Conservation (phyloP, 2,888 invertebrate genomes). For the Drosophila putrida region DNA sequence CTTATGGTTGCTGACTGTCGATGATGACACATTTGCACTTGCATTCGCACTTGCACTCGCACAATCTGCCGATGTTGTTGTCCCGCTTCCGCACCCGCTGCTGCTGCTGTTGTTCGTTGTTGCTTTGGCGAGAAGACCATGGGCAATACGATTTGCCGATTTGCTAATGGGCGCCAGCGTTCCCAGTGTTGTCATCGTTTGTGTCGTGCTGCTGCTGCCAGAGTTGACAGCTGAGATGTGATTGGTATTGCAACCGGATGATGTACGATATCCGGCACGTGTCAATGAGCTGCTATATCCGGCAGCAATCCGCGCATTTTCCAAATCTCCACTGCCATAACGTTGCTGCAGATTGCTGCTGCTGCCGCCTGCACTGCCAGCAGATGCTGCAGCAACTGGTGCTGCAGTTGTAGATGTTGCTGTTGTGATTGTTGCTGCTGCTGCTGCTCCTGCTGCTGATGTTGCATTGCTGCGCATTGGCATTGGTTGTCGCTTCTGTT, state of each 20-base stretch:
- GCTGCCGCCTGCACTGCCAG: slow-evolving; percentile 62
- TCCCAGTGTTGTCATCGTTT: slow-evolving; percentile 13
- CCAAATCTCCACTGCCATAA: slow-evolving; percentile 59
- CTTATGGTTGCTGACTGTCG: slow-evolving; percentile 46
- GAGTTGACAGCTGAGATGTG: not conserved
- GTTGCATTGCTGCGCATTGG: slow-evolving; percentile 24
- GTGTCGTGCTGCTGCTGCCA: slow-evolving; percentile 3
- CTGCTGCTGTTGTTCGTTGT: not conserved
- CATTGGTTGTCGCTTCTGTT: slow-evolving; percentile 80
- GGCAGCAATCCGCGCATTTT: slow-evolving; percentile 65
- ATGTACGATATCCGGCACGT: slow-evolving; percentile 77
- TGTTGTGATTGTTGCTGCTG: slow-evolving; percentile 8
- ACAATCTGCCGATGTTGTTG: slow-evolving; percentile 1
- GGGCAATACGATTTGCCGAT: slow-evolving; percentile 47
- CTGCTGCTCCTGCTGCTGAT: slow-evolving; percentile 7
- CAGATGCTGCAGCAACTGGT: not conserved
- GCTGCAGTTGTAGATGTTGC: not conserved
- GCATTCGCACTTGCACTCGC: slow-evolving; percentile 1
- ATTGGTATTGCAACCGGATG: slow-evolving; percentile 12
- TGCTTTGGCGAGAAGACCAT: slow-evolving; percentile 45
- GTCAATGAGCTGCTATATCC: slow-evolving; percentile 78
- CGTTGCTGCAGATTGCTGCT: slow-evolving; percentile 83
- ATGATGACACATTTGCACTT: not conserved
- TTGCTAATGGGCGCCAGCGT: slow-evolving; percentile 40
- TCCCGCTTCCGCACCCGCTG: not conserved